Evolutionary conservation across 2,113 vertebrate genomes (phyloP).

Genomic region (Acrocephalus kingi): DNA sequence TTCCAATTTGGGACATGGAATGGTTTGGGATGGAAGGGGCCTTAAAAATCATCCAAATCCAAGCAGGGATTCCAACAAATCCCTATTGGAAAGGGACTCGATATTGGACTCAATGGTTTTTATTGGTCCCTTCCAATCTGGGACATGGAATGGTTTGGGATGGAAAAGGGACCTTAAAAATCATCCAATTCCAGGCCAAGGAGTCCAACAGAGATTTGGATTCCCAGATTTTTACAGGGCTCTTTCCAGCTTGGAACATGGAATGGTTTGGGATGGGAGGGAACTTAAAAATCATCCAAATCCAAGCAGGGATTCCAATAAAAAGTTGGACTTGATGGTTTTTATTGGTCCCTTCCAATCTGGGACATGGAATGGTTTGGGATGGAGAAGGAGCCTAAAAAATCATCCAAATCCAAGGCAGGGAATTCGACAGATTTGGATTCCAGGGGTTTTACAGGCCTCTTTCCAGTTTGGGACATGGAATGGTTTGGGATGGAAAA

Average conservation of each 20-base stretch:
- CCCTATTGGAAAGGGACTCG: too few species aligned
- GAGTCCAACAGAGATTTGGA: neutral
- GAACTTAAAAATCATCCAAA: neutral
- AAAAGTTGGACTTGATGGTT: neutral
- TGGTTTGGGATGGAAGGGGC: fast-evolving
- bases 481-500: neutral
- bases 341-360: too few species aligned
- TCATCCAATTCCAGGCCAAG: neutral
- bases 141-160: neutral
- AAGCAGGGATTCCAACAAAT: fast-evolving
- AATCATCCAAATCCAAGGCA: neutral
- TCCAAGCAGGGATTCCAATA: fast-evolving
- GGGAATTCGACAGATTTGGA: fast-evolving
- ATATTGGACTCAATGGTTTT: neutral
- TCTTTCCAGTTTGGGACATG: fast-evolving
- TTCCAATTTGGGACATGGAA: neutral
- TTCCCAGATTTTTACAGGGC: neutral
- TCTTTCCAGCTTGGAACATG: neutral
- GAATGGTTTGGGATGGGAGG: neutral
- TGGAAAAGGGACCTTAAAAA: fast-evolving
- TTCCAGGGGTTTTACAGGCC: fast-evolving
- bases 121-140: fast-evolving
- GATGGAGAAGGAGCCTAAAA: neutral
- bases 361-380: neutral
- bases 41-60: neutral